Base-by-base conservation (phyloP, 2,888 invertebrate species). In the Linyphia triangularis region DNA sequence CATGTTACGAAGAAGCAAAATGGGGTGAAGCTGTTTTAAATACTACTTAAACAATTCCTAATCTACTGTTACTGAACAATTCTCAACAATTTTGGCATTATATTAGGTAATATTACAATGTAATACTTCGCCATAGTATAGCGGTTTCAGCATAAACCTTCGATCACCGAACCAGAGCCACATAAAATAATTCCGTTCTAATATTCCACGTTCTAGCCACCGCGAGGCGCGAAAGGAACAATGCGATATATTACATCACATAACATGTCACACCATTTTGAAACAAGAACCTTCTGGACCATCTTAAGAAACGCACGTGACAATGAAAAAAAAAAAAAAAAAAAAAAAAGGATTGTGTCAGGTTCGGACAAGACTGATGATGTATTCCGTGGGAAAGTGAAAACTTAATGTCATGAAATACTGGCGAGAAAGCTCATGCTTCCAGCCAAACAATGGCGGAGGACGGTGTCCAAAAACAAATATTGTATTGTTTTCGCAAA, bases 251-350 rank as follows among this genome's bases (percentile, higher is more conserved):
- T 51, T 51, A 51, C 51, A 16, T 51, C 51, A 51, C 51, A 13
- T 72, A 24, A 9, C 67, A n/a, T 33, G 43, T n/a, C 22, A 6
- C 5, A 30, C 33, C 22, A 67, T 33, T 67, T 67, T 9, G n/a
- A 19, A 33, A 19, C 33, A 4, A 3, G 10, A 7, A 67, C 1
- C 19, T 43, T 7, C 26, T 3, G 4, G n/a, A 51, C 26, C 16
- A 10, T 69, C 16, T 75, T 37, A 16, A n/a, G 57, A 75, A 77
- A 63, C 10, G 26, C 33, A 59, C 57, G 69, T 70, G 81, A 70
- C 79, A 79, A 22, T 79, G 79, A 67, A 79, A 79, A 81, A 81
- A n/a, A n/a, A n/a, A n/a, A n/a, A n/a, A n/a, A n/a, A n/a, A n/a
- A n/a, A n/a, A n/a, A n/a, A 69, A 70, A 67, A 81, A 70, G 81